Percentiles rank a stretch among this genome's conserved stretches.
Evolutionary conservation across 2,113 vertebrate species (phyloP).

Genomic region (Lampris megalopsis): DNA sequence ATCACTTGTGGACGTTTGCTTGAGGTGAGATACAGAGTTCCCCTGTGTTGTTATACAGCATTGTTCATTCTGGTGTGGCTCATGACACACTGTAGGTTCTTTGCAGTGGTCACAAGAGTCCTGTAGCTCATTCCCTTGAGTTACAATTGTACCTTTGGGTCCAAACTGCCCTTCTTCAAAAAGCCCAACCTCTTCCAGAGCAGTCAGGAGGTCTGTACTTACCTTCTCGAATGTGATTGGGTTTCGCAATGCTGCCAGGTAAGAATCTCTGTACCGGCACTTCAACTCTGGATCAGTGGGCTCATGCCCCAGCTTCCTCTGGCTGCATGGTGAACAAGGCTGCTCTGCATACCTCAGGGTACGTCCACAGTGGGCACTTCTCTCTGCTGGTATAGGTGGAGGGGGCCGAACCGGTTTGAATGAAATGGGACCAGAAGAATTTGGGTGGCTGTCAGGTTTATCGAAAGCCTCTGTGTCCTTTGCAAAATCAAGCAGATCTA

Average conservation of each 20-base stretch:
- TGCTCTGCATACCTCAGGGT: slow-evolving; percentile 63
- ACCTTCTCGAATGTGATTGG: slow-evolving; percentile 79
- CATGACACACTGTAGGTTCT: slow-evolving; percentile 26
- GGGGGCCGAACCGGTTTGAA: slow-evolving; percentile 76
- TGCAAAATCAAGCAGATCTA: slow-evolving; percentile 89
- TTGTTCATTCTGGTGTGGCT: slow-evolving; percentile 40
- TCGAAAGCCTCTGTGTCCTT: slow-evolving; percentile 71
- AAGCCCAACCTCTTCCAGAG: slow-evolving; percentile 77
- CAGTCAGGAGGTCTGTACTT: slow-evolving; percentile 69
- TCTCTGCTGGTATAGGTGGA: slow-evolving; percentile 59
- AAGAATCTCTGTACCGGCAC: slow-evolving; percentile 84
- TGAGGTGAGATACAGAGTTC: slow-evolving; percentile 18
- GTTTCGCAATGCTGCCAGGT: slow-evolving; percentile 83
- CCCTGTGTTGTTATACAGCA: slow-evolving; percentile 31
- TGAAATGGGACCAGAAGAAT: slow-evolving; percentile 44
- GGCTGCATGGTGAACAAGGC: slow-evolving; percentile 68
- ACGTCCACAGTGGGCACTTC: slow-evolving; percentile 42
- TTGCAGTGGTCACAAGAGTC: slow-evolving; percentile 58
- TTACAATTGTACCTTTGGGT: slow-evolving; percentile 31
- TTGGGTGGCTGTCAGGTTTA: slow-evolving; percentile 37
- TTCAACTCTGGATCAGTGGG: slow-evolving; percentile 64
- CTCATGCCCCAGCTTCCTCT: slow-evolving; percentile 73
- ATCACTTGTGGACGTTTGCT: slow-evolving; percentile 22
- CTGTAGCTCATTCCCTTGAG: slow-evolving; percentile 39
- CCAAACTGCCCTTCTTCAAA: slow-evolving; percentile 40